These are phyloP conservation scores for Nemotelus nigrinus DNA, from an alignment of 2,888 invertebrate genomes.

Conservation along the genomic window DNA sequence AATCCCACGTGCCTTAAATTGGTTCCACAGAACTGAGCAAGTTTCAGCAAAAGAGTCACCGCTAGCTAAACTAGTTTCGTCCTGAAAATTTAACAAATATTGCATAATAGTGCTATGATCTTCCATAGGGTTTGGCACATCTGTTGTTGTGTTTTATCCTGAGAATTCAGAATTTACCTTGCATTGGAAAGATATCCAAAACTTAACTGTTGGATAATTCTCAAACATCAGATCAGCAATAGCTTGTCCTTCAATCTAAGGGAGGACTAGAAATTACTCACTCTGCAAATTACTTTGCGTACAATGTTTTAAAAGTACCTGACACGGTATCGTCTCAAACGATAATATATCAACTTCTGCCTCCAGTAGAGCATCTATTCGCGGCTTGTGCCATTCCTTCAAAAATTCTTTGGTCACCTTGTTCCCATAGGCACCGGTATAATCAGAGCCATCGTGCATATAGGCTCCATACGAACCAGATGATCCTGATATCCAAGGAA, in stretches of 20 bases:
- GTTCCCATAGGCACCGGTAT: constrained; percentile 84
- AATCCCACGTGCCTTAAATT: constrained; percentile 70
- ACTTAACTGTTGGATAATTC: constrained; percentile 80
- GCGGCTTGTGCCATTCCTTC: constrained; percentile 84
- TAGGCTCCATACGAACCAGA: constrained; percentile 94
- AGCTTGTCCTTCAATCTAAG: constrained; percentile 78
- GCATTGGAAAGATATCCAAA: constrained; percentile 92
- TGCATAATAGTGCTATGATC: too few species aligned
- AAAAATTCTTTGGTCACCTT: constrained; percentile 74
- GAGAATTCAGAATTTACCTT: constrained; percentile 67
- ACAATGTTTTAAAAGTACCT: constrained; percentile 60
- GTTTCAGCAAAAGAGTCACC: constrained; percentile 83
- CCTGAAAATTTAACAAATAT: constrained; percentile 61
- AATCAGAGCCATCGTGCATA: constrained; percentile 91
- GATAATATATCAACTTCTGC: constrained; percentile 87
- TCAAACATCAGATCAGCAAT: constrained; percentile 78
- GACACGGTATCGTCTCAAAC: constrained; percentile 91
- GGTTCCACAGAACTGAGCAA: constrained; percentile 74
- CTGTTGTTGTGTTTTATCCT: too few species aligned
- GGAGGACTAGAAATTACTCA: constrained; percentile 49
- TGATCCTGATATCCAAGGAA: constrained; percentile 73
- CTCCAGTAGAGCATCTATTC: constrained; percentile 80
- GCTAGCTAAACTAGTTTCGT: constrained; percentile 73
- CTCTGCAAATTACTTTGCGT: too few species aligned
- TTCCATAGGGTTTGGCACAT: too few species aligned